Evolutionary conservation across 2,888 invertebrate genomes (phyloP).

Genomic region (Cremastinae sp.): DNA sequence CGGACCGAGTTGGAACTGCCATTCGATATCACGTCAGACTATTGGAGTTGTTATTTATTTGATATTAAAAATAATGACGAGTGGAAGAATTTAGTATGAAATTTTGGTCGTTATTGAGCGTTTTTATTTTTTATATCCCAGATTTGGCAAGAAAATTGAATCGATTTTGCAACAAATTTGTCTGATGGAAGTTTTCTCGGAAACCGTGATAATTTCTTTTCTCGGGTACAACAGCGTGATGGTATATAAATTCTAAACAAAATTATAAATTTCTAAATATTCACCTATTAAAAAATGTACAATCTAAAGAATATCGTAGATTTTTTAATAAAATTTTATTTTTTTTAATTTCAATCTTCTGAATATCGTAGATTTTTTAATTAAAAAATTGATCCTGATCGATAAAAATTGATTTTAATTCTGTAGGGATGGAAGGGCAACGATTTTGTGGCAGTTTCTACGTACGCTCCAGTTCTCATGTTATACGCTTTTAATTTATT

Average conservation of each 20-base stretch:
- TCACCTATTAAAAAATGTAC: too few species aligned
- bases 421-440: conserved; percentile 49
- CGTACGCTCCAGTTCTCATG: conserved; percentile 38
- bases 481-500: conserved; percentile 45
- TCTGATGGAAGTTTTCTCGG: conserved; percentile 71
- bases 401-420: neutral
- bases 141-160: conserved; percentile 63
- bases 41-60: conserved; percentile 64
- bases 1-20: conserved; percentile 50
- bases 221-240: conserved; percentile 72
- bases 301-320: too few species aligned
- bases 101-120: neutral
- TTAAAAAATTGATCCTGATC: neutral
- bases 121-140: conserved; percentile 57
- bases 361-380: too few species aligned
- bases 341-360: too few species aligned
- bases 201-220: conserved; percentile 73
- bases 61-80: too few species aligned
- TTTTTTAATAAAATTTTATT: too few species aligned
- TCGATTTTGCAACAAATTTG: conserved; percentile 69
- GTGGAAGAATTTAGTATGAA: too few species aligned
- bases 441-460: conserved; percentile 28
- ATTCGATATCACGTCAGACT: conserved; percentile 59
- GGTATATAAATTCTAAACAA: conserved; percentile 61
- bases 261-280: neutral